Evolutionary conservation across 1,140 invertebrate genomes (phyloP), one percentile per base, ranked within the genome.

Genomic region (Psix sp.): DNA sequence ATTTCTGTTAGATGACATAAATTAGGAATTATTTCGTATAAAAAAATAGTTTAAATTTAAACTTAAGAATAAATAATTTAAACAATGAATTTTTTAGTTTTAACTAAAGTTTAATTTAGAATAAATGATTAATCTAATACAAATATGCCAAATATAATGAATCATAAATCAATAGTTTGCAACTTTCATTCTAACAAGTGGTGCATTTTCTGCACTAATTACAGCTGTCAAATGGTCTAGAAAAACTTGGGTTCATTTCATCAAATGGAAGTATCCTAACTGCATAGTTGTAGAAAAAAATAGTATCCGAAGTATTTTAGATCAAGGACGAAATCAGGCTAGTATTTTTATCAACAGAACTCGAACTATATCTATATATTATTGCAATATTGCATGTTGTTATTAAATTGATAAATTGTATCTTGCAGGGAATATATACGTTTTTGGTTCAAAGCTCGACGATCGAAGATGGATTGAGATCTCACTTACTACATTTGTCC

Each of bases 321-420:
- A 87, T 38, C 82, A 85, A 31, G 82, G 82, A 42, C 79, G 79
- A 56, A 86, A 86, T 76, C 84, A 85, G 74, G 85, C 79, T 57
- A 66, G 73, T 73, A 38, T 16, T 33, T 48, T 51, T 21, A 21
- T 29, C n/a, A n/a, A n/a, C n/a, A n/a, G n/a, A n/a, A n/a, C n/a
- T n/a, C n/a, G n/a, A 29, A 29, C 6, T 10, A 29, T 3, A 3
- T 29, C 4, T 9, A 24, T 5, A 24, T 10, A 29, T 29, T 1
- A 29, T 10, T 29, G 6, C 7, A 29, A 10, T 29, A n/a, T 29
- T 29, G 9, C 21, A 24, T 24, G 9, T 46, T 16, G 40, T 29
- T 43, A 5, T 31, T 14, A 46, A 15, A 3, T 10, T 29, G 7
- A 35, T 31, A 29, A 36, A 46, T 24, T 40, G 2, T 3, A 10